Evolutionary conservation across 2,113 vertebrate genomes (phyloP).

Genomic region (Progne subis): DNA sequence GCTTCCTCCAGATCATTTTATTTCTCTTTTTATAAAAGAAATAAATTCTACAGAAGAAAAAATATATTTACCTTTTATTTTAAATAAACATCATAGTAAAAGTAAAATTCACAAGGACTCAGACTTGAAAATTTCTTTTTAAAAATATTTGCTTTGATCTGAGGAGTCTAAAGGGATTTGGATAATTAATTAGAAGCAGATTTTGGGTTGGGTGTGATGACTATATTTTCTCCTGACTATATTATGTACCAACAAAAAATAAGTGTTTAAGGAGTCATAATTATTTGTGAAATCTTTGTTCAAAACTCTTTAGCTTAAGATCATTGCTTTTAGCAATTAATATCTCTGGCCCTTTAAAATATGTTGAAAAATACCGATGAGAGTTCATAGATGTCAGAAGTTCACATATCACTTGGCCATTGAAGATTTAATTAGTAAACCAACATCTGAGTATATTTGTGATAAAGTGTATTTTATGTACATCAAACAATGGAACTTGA

Average conservation of each 20-base stretch:
- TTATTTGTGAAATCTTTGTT: background rate
- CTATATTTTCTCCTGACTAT: background rate
- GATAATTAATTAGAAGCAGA: slow-evolving; percentile 56
- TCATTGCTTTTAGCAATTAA: background rate
- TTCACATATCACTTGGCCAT: background rate
- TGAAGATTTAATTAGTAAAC: background rate
- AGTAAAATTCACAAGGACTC: slow-evolving; percentile 50
- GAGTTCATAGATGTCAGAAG: background rate
- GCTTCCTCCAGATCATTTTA: background rate
- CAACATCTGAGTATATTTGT: background rate
- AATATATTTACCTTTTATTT: background rate
- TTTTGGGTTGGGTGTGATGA: slow-evolving; percentile 25
- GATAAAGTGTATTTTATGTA: background rate
- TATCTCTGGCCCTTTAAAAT: background rate
- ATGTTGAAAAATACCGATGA: background rate
- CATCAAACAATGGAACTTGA: background rate
- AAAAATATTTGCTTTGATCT: slow-evolving; percentile 63
- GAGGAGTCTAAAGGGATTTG: slow-evolving; percentile 34
- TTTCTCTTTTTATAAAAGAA: slow-evolving; percentile 12
- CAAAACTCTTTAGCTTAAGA: background rate
- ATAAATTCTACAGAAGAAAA: slow-evolving; percentile 41
- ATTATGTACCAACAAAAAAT: background rate
- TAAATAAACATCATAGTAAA: slow-evolving; percentile 51
- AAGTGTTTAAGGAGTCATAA: background rate
- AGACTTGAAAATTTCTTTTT: slow-evolving; percentile 61